phyloP scores from a whole-genome alignment of 2,888 invertebrate genomes.

The Acanthoscelides obtectus region DNA sequence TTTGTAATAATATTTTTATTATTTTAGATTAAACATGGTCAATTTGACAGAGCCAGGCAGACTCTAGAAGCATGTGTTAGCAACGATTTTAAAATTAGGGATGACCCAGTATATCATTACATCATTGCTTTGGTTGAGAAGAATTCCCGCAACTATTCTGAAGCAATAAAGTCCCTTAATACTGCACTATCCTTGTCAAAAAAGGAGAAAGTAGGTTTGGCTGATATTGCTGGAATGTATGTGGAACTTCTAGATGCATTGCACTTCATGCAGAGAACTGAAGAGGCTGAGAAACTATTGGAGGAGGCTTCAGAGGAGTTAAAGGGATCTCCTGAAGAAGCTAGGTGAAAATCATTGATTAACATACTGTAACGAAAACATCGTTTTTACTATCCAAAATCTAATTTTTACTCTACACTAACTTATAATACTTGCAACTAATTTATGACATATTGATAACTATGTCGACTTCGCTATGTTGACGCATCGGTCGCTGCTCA shows the following conservation, averaged over 20 bases:
- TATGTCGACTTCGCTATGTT: too few species aligned
- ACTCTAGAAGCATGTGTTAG: slow-evolving; percentile 60
- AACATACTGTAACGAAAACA: neutral
- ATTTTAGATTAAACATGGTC: neutral
- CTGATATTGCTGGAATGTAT: slow-evolving; percentile 82
- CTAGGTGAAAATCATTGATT: slow-evolving; percentile 46
- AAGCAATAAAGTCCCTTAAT: slow-evolving; percentile 69
- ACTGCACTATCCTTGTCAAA: slow-evolving; percentile 67
- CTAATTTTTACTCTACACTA: too few species aligned
- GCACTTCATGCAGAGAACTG: slow-evolving; percentile 61
- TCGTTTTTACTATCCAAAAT: too few species aligned
- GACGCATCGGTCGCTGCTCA: too few species aligned
- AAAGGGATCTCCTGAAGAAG: slow-evolving; percentile 78
- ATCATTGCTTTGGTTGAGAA: slow-evolving; percentile 80
- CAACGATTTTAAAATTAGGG: slow-evolving; percentile 87
- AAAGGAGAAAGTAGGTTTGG: slow-evolving; percentile 53
- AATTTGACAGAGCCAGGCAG: neutral
- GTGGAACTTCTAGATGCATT: slow-evolving; percentile 81
- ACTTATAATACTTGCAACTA: too few species aligned
- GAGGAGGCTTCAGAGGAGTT: slow-evolving; percentile 69
- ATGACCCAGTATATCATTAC: slow-evolving; percentile 86
- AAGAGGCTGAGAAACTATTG: slow-evolving; percentile 78
- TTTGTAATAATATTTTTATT: neutral
- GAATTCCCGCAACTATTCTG: slow-evolving; percentile 63
- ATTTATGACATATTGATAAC: too few species aligned